These are phyloP conservation scores for Melanerpes aurifrons DNA, from an alignment of 2,113 vertebrate species.

Conservation along the genomic window DNA sequence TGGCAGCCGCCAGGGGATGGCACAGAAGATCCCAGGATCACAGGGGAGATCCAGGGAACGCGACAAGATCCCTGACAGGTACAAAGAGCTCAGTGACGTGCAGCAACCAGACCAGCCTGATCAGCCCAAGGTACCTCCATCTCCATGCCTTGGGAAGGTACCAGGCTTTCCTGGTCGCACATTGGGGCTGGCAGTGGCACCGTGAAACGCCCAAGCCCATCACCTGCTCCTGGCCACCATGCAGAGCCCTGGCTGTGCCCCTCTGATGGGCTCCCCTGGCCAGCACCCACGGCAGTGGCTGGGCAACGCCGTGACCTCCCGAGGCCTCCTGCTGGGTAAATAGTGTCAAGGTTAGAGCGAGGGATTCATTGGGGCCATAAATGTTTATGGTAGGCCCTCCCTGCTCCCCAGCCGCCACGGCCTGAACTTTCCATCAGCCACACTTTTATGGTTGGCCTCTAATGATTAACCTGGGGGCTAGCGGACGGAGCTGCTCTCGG, in stretches of 20 bases:
- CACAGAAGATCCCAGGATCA: background rate
- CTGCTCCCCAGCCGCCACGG: background rate
- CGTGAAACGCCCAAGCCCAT: accelerated
- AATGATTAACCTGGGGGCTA: slow-evolving; percentile 71
- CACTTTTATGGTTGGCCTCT: slow-evolving; percentile 65
- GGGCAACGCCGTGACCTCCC: slow-evolving; percentile 42
- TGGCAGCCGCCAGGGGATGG: background rate
- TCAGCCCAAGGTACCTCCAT: background rate
- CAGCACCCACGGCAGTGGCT: background rate
- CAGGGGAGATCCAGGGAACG: background rate
- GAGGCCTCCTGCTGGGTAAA: slow-evolving; percentile 58
- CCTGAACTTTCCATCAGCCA: slow-evolving; percentile 80
- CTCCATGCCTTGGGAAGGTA: accelerated
- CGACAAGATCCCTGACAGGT: too few species aligned
- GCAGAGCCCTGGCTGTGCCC: background rate
- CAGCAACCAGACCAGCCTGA: background rate
- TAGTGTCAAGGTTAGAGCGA: slow-evolving; percentile 76
- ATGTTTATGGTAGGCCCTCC: slow-evolving; percentile 64
- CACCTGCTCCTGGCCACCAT: background rate
- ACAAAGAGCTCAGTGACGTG: background rate
- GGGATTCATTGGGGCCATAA: slow-evolving; percentile 64
- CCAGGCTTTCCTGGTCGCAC: background rate
- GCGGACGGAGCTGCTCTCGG: background rate
- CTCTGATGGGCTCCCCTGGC: accelerated
- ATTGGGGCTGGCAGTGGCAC: accelerated